Evolutionary conservation across 2,888 invertebrate genomes (phyloP).

Genomic region (Andrena flavipes): DNA sequence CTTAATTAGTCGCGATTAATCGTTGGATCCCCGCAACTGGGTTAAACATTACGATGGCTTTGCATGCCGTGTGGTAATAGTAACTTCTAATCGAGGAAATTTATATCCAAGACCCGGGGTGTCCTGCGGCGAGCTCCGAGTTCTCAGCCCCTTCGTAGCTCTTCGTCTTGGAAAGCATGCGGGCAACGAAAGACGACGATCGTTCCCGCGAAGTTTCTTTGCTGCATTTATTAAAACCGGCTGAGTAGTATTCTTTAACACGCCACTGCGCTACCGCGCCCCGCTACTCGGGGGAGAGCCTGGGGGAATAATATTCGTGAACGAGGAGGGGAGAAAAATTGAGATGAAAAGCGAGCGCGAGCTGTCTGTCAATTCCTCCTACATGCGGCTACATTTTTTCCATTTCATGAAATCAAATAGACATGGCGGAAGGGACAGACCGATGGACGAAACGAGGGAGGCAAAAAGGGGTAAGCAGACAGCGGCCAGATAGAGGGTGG

Average conservation of each 20-base stretch:
- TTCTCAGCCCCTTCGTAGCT: background rate
- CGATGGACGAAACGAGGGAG: conserved; percentile 44
- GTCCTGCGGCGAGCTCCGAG: conserved; percentile 4
- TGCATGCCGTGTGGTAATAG: conserved; percentile 46
- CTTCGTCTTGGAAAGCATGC: background rate
- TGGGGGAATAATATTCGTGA: background rate
- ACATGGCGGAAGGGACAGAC: conserved; percentile 54
- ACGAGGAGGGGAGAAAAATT: background rate
- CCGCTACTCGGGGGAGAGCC: background rate
- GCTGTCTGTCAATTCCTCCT: conserved; percentile 37
- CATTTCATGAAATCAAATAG: conserved; percentile 68
- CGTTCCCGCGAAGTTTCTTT: background rate
- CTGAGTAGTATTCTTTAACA: background rate
- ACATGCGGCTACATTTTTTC: conserved; percentile 52
- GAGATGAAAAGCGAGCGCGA: conserved; percentile 29
- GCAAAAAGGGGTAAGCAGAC: conserved; percentile 56
- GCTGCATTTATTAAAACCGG: background rate
- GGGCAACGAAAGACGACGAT: background rate
- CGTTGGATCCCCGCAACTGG: conserved; percentile 60
- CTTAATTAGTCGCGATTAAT: conserved; percentile 70
- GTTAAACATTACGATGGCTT: conserved; percentile 67
- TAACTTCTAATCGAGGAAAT: conserved; percentile 54
- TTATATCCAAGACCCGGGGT: conserved; percentile 22
- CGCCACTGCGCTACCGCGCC: background rate
- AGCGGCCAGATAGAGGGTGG: conserved; percentile 16